Evolutionary conservation across 2,888 invertebrate genomes (phyloP), one percentile per base, ranked within the genome.

Genomic region (Amaurobius ferox): DNA sequence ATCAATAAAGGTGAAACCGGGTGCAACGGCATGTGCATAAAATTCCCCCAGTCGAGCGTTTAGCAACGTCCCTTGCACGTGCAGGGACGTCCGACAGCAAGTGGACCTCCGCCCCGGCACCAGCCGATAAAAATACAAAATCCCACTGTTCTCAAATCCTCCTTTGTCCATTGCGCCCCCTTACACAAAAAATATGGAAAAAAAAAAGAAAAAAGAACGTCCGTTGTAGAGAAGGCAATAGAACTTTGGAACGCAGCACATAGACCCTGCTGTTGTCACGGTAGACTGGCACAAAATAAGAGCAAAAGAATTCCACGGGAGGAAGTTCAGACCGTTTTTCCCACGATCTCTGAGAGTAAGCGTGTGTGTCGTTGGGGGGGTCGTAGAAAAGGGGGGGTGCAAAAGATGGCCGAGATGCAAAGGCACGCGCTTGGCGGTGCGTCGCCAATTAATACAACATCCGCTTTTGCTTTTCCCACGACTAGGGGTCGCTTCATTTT

Each of bases 401-500:
- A 29, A 64, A 32, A 23, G 48, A 62, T 5, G 30, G 44, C 23
- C 32, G 29, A 32, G 55, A 67, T 78, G 86, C 72, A 28, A 30
- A 79, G 86, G 86, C 78, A 86, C 79, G 86, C 78, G 78, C 79
- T 39, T 78, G 86, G 78, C 86, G 55, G 62, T 30, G 86, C 86
- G 79, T 86, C 83, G 64, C 72, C 83, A 85, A 85, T 85, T 85
- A 85, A 85, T 77, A 72, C 72, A 77, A 71, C 76, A 76, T 85
- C 83, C 83, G 83, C 66, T 78, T 23, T n/a, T 55, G 71, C 77
- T 19, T 77, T 85, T 85, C 83, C 83, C 83, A 85, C 83, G 83
- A 77, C 72, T 26, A 44, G 28, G 44, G 28, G 70, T 67, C 48
- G 44, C 74, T 35, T 64, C 40, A 62, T 28, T 19, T 64, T 44